Evolutionary conservation across 2,797 vertebrate species (phyloP), one percentile per base, ranked within the genome.

Genomic region (Enteromius trimaculatus): DNA sequence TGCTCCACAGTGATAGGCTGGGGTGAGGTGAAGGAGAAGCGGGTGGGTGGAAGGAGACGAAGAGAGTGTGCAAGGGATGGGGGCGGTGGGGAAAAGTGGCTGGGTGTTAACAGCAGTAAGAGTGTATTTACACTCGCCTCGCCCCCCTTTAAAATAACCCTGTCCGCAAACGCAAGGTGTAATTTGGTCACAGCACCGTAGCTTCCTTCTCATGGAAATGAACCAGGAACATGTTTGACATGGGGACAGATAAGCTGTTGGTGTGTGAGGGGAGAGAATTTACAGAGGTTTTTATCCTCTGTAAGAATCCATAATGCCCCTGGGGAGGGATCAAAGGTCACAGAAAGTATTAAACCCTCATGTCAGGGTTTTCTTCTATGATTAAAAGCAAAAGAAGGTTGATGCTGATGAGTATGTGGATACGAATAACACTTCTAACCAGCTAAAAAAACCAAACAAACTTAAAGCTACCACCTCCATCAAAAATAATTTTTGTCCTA

Each of bases 1-100:
- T 94, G 95, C 94, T 91, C 91, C 47, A 83, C 93, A 92, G 91
- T 95, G 95, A 96, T 95, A 94, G 94, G 92, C 92, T 89, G 19
- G 86, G 88, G 87, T 75, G 4, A 44, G 88, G 78, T 0, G 58
- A 85, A 84, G 0, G 71, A 3, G 1, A 42, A 84, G 75, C 44
- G 81, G 51, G 83, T 37, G 64, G 21, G 47, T 68, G 64, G 80
- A 72, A 84, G 34, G 37, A 78, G 86, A 66, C 16, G 37, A 16
- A 68, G 53, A 77, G 70, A 85, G 79, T 39, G 62, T 89, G 42
- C 17, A 42, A 51, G 13, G 88, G 86, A 75, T 84, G 87, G 84
- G 83, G 80, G 81, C 81, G 72, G 72, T 83, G 84, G 70, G 60
- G 75, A 71, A 49, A 89, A 90, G 81, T 90, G 86, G 84, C 76